phyloP scores from a whole-genome alignment of 1,140 invertebrate species.

The Calycopis cecrops region DNA sequence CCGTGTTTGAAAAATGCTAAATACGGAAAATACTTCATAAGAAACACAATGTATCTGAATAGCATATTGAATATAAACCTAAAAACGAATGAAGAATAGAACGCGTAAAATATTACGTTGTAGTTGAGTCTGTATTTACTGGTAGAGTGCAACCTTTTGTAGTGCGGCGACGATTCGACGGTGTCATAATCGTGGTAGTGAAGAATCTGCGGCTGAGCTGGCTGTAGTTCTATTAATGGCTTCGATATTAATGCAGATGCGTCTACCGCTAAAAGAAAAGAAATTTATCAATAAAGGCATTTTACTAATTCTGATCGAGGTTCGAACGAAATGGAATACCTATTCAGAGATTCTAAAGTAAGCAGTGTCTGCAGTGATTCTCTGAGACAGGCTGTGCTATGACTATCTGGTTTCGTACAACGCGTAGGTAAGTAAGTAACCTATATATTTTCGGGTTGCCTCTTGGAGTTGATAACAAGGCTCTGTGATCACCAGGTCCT shows the following conservation, averaged over 20 bases:
- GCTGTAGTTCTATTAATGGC: conserved; percentile 36
- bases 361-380: too few species aligned
- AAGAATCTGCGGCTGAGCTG: conserved; percentile 24
- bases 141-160: conserved; percentile 35
- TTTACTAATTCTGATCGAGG: too few species aligned
- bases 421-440: too few species aligned
- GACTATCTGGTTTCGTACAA: too few species aligned
- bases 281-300: too few species aligned
- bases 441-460: too few species aligned
- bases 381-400: too few species aligned
- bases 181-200: conserved; percentile 44
- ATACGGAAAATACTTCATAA: conserved; percentile 65
- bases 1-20: conserved; percentile 60
- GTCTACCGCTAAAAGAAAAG: conserved; percentile 44
- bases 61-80: conserved; percentile 53
- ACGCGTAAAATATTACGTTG: conserved; percentile 15
- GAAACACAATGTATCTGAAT: conserved; percentile 39
- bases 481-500: too few species aligned
- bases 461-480: too few species aligned
- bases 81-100: conserved; percentile 43
- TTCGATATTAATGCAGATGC: conserved; percentile 33
- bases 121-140: conserved; percentile 40
- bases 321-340: too few species aligned
- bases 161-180: conserved; percentile 35
- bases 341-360: too few species aligned